phyloP scores from a whole-genome alignment of 1,140 invertebrate genomes.

The Drosophila parvula region DNA sequence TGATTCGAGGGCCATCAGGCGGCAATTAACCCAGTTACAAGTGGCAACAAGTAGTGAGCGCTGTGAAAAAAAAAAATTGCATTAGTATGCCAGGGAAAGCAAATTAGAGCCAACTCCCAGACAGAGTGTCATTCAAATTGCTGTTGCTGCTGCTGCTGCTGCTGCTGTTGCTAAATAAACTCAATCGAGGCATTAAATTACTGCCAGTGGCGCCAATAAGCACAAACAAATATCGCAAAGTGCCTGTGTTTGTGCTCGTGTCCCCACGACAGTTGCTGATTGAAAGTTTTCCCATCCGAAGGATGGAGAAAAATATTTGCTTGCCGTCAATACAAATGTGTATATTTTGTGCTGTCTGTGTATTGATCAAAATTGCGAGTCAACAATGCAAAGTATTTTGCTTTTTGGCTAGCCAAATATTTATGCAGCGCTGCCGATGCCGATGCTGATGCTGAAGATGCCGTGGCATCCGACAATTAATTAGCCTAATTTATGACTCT shows the following conservation, averaged over 20 bases:
- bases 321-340: slow-evolving; percentile 54
- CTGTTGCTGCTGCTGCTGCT: slow-evolving; percentile 57
- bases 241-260: slow-evolving; percentile 36
- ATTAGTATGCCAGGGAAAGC: slow-evolving; percentile 69
- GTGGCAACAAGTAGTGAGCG: slow-evolving; percentile 39
- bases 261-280: slow-evolving; percentile 43
- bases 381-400: slow-evolving; percentile 61
- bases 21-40: slow-evolving; percentile 67
- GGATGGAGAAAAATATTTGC: slow-evolving; percentile 58
- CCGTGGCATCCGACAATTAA: slow-evolving; percentile 47
- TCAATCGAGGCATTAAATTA: slow-evolving; percentile 78
- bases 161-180: slow-evolving; percentile 66
- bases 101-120: slow-evolving; percentile 51
- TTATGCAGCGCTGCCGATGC: slow-evolving; percentile 17
- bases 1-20: slow-evolving; percentile 22
- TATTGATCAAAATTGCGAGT: slow-evolving; percentile 58
- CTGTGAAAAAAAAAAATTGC: slow-evolving; percentile 65
- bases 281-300: slow-evolving; percentile 52
- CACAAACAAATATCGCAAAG: slow-evolving; percentile 51
- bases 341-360: slow-evolving; percentile 23
- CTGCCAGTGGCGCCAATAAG: slow-evolving; percentile 68
- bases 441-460: not conserved
- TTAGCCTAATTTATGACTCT: slow-evolving; percentile 43
- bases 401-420: slow-evolving; percentile 51
- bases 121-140: slow-evolving; percentile 20